Percentiles rank a stretch among this genome's conserved stretches.
phyloP scores from a whole-genome alignment of 2,113 vertebrate genomes.

The Ramphastos sulfuratus region DNA sequence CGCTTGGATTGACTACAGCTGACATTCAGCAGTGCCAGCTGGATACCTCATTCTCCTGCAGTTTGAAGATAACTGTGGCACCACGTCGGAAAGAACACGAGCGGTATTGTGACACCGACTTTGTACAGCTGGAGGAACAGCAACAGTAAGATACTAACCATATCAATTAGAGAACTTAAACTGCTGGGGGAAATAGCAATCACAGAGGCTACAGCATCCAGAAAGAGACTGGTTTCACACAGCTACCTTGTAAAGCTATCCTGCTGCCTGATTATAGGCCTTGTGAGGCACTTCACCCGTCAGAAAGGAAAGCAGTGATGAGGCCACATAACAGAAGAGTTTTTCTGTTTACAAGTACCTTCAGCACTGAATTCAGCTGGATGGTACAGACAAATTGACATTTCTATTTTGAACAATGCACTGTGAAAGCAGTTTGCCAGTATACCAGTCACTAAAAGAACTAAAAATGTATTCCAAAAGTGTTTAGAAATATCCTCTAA shows the following conservation, averaged over 20 bases:
- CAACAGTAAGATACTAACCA: not conserved
- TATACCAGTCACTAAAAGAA: not conserved
- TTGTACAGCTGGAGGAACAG: not conserved
- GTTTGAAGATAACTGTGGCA: not conserved
- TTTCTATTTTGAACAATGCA: not conserved
- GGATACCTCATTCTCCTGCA: not conserved
- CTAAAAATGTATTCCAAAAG: not conserved
- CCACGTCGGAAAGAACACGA: not conserved
- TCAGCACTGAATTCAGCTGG: not conserved
- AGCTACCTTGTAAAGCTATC: not conserved
- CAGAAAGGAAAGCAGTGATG: not conserved
- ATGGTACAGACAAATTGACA: not conserved
- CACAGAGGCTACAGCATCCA: not conserved
- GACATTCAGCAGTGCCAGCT: conserved; percentile 3
- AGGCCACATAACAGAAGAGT: not conserved
- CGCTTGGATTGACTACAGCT: not conserved
- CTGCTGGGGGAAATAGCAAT: not conserved
- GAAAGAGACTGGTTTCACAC: not conserved
- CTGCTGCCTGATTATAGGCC: not conserved
- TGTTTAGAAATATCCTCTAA: not conserved
- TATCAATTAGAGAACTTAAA: not conserved
- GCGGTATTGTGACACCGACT: not conserved
- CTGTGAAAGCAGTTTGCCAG: accelerated
- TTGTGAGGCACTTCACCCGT: not conserved
- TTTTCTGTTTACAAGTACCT: not conserved